Evolutionary conservation across 1,140 invertebrate genomes (phyloP), one percentile per base, ranked within the genome.

Genomic region (Delia radicum): DNA sequence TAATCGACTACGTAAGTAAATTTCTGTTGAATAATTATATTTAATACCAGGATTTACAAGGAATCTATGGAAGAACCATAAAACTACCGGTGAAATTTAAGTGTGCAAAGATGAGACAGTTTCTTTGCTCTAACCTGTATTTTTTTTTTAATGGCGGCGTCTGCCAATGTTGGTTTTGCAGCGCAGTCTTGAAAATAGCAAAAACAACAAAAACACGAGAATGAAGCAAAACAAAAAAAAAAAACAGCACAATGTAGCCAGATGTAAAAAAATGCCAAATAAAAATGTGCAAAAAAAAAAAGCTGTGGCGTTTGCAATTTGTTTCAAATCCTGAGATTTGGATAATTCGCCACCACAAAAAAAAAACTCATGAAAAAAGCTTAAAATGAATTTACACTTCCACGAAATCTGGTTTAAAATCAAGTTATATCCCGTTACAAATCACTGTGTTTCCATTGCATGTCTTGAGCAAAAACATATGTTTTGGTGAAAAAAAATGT

Each of bases 1-100:
- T 5, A 74, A 76, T 74, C 62, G 75, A 26, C 71, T 78, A 27
- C 28, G 74, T 78, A 74, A 78, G 75, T 76, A 76, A 31, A 21
- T 21, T 55, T n/a, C n/a, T 21, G 5, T 10, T 21, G 3, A 18
- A 55, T 18, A 55, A 21, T 42, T 15, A 42, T 42, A 42, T 42
- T 42, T 42, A 42, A n/a, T n/a, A n/a, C n/a, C 21, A 3, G 29
- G 27, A 28, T 27, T 61, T 12, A 28, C 29, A 7, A 18, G 18
- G 73, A 31, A 63, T 63, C 28, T 55, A 55, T 6, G 46, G 2
- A 4, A 29, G 13, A 65, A 65, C 8, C 4, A 4, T 65, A 24
- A 69, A 69, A 21, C 24, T 69, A 69, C 65, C 65, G 65, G 65
- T 33, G n/a, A 69, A 67, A 69, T 10, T 63, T n/a, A n/a, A n/a